phyloP scores from a whole-genome alignment of 2,797 vertebrate species.

The Pitangus sulphuratus region DNA sequence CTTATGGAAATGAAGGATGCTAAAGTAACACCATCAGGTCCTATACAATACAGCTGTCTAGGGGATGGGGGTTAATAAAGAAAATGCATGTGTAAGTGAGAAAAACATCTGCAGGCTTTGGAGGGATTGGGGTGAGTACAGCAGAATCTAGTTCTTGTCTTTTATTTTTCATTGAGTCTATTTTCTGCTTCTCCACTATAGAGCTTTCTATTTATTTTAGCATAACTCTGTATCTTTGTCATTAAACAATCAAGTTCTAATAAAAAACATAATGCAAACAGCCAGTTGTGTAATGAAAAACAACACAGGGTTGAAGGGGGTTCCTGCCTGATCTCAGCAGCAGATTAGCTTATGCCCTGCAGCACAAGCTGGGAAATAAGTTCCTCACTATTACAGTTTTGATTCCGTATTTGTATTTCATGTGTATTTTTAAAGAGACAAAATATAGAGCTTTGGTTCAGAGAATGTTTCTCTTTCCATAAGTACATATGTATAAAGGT shows the following conservation, averaged over 20 bases:
- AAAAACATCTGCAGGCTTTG: neutral
- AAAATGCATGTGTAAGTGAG: neutral
- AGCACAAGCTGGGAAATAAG: conserved; percentile 21
- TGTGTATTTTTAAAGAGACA: conserved; percentile 24
- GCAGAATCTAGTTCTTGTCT: neutral
- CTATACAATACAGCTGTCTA: neutral
- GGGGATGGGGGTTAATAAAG: neutral
- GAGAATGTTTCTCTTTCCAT: neutral
- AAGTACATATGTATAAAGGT: neutral
- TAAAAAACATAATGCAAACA: conserved; percentile 54
- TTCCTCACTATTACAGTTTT: neutral
- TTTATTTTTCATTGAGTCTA: conserved; percentile 4
- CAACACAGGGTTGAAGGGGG: conserved; percentile 9
- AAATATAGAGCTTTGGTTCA: neutral
- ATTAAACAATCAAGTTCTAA: conserved; percentile 61
- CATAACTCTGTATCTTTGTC: conserved; percentile 44
- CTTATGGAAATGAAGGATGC: neutral
- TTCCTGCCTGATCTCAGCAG: conserved; percentile 39
- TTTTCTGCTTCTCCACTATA: neutral
- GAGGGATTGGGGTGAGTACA: neutral
- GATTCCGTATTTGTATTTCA: conserved; percentile 15
- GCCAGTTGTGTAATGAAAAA: conserved; percentile 56
- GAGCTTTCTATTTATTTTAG: conserved; percentile 50
- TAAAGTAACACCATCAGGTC: conserved; percentile 18
- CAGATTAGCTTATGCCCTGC: conserved; percentile 55